phyloP scores from a whole-genome alignment of 2,113 vertebrate species.

The Perca flavescens region DNA sequence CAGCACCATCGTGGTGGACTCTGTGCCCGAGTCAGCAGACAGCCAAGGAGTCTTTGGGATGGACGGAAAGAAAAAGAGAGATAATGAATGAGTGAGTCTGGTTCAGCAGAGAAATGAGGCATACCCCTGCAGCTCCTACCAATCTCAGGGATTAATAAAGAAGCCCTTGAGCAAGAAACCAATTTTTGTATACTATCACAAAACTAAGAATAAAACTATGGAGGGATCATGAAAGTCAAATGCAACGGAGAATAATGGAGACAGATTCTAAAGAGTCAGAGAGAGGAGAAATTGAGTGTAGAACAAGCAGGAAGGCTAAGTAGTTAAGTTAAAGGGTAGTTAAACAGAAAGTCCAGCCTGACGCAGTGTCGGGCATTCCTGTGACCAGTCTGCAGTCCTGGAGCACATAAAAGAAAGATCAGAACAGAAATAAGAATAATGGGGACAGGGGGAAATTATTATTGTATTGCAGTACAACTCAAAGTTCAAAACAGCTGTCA shows the following conservation, averaged over 20 bases:
- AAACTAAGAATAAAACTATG: not conserved
- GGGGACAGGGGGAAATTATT: not conserved
- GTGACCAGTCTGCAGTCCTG: not conserved
- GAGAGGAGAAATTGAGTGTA: not conserved
- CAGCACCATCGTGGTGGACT: slow-evolving; percentile 18
- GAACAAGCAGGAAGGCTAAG: not conserved
- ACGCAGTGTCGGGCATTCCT: not conserved
- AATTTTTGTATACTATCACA: not conserved
- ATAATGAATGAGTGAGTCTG: not conserved
- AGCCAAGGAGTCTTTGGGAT: not conserved
- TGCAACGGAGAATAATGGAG: not conserved
- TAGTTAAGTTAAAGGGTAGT: slow-evolving; percentile 3
- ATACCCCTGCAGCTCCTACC: not conserved
- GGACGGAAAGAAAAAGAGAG: not conserved
- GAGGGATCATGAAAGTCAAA: not conserved
- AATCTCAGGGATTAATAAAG: not conserved
- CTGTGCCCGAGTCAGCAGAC: not conserved
- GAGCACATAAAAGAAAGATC: not conserved
- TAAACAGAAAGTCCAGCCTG: slow-evolving; percentile 4
- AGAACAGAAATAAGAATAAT: not conserved
- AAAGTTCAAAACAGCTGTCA: slow-evolving; percentile 11
- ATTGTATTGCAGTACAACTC: not conserved
- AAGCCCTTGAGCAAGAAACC: slow-evolving; percentile 3
- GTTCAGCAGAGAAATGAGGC: not conserved
- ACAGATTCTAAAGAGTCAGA: not conserved